Evolutionary conservation across 2,113 vertebrate genomes (phyloP).

Genomic region (Leuciscus idus): DNA sequence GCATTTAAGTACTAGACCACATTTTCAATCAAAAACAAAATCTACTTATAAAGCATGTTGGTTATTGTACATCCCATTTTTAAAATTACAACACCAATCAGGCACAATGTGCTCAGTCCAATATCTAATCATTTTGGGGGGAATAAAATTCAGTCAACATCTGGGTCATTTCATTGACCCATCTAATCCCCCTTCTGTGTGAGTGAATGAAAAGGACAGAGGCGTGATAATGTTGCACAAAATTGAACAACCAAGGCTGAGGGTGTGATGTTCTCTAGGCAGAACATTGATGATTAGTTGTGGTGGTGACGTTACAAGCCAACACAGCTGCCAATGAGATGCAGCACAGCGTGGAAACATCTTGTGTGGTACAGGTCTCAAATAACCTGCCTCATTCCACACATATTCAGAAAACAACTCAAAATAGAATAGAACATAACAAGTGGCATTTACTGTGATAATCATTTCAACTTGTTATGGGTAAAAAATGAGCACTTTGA

Average conservation of each 20-base stretch:
- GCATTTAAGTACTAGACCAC: background rate
- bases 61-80: background rate
- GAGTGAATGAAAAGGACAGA: background rate
- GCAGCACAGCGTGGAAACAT: background rate
- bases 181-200: background rate
- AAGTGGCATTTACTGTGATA: background rate
- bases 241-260: slow-evolving; percentile 14
- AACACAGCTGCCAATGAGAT: slow-evolving; percentile 44
- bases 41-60: background rate
- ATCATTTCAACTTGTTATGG: too few species aligned
- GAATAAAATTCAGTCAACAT: too few species aligned
- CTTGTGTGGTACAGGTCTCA: slow-evolving; percentile 1
- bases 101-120: background rate
- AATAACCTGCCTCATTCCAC: slow-evolving; percentile 15
- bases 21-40: background rate
- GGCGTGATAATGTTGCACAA: background rate
- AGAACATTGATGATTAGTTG: slow-evolving; percentile 47
- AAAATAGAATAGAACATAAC: background rate
- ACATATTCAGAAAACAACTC: background rate
- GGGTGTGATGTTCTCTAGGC: slow-evolving; percentile 28
- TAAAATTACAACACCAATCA: background rate
- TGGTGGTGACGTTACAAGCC: slow-evolving; percentile 36
- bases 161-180: background rate
- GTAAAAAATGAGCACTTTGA: background rate
- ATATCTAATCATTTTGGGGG: background rate